Conservation (phyloP, 1,140 invertebrate genomes). For the Zeugodacus cucurbitae region DNA sequence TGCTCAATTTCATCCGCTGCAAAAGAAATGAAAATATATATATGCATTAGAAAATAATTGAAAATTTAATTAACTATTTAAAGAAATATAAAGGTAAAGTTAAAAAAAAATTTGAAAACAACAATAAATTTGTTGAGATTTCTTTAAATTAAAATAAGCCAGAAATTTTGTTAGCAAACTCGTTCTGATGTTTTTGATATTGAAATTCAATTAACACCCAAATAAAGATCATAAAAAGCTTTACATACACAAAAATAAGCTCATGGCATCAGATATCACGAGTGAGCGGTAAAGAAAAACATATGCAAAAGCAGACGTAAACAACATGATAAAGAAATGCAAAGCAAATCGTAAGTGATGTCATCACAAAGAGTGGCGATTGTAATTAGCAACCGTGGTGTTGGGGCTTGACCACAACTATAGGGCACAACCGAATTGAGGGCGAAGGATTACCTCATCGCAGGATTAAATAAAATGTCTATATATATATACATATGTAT, state of each 20-base stretch:
- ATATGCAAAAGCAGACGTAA: not conserved
- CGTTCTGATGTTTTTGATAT: not conserved
- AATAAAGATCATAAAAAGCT: not conserved
- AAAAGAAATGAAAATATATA: constrained; percentile 51
- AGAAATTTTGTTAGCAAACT: not conserved
- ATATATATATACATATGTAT: not conserved
- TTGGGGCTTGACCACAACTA: not conserved
- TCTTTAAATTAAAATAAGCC: not conserved
- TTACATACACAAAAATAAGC: not conserved
- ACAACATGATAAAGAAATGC: not conserved
- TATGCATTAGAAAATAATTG: not conserved
- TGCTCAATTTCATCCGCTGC: constrained; percentile 83
- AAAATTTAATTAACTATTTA: too few species aligned
- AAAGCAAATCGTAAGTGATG: constrained; percentile 16
- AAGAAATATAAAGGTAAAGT: not conserved
- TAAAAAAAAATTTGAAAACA: not conserved
- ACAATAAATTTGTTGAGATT: not conserved
- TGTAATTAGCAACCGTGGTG: not conserved
- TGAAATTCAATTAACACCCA: not conserved
- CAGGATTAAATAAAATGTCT: not conserved
- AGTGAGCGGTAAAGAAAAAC: not conserved
- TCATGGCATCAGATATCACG: not conserved
- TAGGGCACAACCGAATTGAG: not conserved
- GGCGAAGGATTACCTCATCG: not conserved
- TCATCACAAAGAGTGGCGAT: not conserved